Evolutionary conservation across 2,797 vertebrate genomes (phyloP).

Genomic region (Botia kubotai): DNA sequence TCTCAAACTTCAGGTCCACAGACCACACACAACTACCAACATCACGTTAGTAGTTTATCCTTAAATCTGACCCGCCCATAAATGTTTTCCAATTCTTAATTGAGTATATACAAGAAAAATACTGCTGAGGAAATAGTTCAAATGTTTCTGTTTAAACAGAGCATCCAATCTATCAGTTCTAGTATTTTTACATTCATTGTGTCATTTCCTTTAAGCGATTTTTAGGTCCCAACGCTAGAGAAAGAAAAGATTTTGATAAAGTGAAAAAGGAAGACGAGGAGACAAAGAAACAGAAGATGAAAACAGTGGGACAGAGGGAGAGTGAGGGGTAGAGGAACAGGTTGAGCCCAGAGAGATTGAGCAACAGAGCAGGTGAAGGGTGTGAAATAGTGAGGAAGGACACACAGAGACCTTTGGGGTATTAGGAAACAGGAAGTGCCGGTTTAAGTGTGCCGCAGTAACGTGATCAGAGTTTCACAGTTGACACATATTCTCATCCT

Average conservation of each 20-base stretch:
- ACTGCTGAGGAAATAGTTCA: too few relatives aligned
- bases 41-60: neutral
- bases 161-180: too few relatives aligned
- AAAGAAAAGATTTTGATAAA: neutral
- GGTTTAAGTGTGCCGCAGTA: slow-evolving; percentile 21
- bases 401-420: neutral
- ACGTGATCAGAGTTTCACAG: slow-evolving; percentile 39
- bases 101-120: too few relatives aligned
- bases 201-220: neutral
- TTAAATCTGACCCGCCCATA: too few relatives aligned
- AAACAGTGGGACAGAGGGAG: neutral
- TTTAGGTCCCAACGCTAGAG: neutral
- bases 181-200: too few relatives aligned
- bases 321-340: slow-evolving; percentile 22
- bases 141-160: too few relatives aligned
- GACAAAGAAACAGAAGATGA: slow-evolving; percentile 35
- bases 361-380: slow-evolving; percentile 43
- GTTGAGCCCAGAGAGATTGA: slow-evolving; percentile 42
- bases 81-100: too few relatives aligned
- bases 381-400: slow-evolving; percentile 1
- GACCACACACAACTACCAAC: too few relatives aligned
- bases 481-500: slow-evolving; percentile 7
- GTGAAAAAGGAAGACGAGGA: neutral
- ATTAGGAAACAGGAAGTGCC: neutral
- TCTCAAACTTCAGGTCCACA: neutral